phyloP scores from a whole-genome alignment of 2,113 vertebrate genomes.

The Myanophis thanlyinensis region DNA sequence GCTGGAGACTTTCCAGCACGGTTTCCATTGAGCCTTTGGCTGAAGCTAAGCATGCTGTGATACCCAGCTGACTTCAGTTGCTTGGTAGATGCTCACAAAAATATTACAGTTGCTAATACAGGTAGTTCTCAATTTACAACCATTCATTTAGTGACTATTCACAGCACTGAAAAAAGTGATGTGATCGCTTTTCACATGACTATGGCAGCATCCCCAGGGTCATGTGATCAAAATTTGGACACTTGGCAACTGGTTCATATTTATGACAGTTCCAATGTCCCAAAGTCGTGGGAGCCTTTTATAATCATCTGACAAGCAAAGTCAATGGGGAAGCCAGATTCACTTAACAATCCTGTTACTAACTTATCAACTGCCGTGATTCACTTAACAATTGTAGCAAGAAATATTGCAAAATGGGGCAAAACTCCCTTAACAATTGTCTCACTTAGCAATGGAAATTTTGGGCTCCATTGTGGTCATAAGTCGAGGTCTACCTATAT shows the following conservation, averaged over 20 bases:
- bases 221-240: too few relatives aligned
- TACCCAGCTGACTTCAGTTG: not conserved
- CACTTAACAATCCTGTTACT: too few relatives aligned
- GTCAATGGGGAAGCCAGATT: too few relatives aligned
- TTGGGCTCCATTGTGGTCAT: not conserved
- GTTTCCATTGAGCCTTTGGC: conserved; percentile 53
- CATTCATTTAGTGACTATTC: not conserved
- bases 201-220: too few relatives aligned
- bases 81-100: not conserved
- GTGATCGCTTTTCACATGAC: not conserved
- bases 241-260: too few relatives aligned
- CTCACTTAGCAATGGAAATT: not conserved
- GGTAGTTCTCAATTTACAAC: not conserved
- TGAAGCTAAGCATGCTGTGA: not conserved
- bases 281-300: too few relatives aligned
- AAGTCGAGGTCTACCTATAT: not conserved
- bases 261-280: too few relatives aligned
- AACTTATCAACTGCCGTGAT: too few relatives aligned
- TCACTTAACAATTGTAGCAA: too few relatives aligned
- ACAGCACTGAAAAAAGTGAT: not conserved
- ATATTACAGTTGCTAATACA: fast-evolving
- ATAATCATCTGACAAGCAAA: too few relatives aligned
- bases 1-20: conserved; percentile 57
- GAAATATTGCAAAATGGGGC: too few relatives aligned
- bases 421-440: too few relatives aligned